A percentile compares a stretch with the other conserved stretches of the same genome.
phyloP scores from a whole-genome alignment of 2,888 invertebrate genomes.

The Pogonocherus hispidulus region DNA sequence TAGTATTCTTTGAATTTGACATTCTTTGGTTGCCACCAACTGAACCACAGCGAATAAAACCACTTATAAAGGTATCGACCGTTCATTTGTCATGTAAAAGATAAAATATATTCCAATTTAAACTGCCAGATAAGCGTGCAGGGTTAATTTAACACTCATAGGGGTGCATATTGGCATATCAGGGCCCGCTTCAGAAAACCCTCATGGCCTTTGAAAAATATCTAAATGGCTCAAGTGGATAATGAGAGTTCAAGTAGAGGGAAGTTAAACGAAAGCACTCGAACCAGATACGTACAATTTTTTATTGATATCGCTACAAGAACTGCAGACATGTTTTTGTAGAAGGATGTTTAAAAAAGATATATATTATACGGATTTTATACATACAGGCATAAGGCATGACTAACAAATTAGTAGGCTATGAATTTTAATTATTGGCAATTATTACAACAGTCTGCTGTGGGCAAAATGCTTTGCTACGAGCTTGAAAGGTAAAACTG shows the following conservation, averaged over 20 bases:
- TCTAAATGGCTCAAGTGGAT: constrained; percentile 1
- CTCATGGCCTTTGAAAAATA: constrained; percentile 32
- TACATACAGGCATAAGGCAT: not conserved
- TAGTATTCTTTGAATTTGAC: no score
- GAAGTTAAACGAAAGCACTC: not conserved
- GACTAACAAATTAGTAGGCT: not conserved
- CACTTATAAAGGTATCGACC: no score
- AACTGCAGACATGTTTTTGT: not conserved
- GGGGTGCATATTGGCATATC: constrained; percentile 34
- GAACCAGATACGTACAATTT: not conserved
- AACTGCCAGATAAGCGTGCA: no score
- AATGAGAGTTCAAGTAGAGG: not conserved
- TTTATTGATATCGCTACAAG: not conserved
- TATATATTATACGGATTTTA: not conserved
- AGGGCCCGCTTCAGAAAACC: constrained; percentile 24
- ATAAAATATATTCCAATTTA: no score
- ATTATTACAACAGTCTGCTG: not conserved
- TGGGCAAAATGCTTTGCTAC: not conserved
- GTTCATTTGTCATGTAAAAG: no score
- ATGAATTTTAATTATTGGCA: not conserved
- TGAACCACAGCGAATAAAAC: no score
- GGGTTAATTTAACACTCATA: constrained; percentile 30
- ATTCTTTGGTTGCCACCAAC: no score
- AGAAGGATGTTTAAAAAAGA: not conserved
- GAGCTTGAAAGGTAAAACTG: no score